A percentile compares a stretch with the other conserved stretches of the same genome.
These are phyloP conservation scores for Acrossocheilus fasciatus DNA, from an alignment of 2,797 vertebrate genomes.

Conservation along the genomic window DNA sequence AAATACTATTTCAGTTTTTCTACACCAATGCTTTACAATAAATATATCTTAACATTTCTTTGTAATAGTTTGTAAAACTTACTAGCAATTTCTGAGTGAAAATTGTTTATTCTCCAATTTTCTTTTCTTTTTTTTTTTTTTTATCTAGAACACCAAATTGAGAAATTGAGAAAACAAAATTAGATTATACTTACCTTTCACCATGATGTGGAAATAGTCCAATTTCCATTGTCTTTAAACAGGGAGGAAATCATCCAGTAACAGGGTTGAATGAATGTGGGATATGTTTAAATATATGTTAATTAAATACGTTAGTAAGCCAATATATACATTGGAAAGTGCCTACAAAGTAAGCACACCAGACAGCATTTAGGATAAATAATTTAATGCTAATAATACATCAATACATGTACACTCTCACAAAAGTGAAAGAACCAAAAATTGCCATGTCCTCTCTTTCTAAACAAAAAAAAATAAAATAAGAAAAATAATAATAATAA, in stretches of 20 bases:
- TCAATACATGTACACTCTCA: slow-evolving; percentile 68
- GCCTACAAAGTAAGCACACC: neutral
- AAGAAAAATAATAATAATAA: too few species aligned
- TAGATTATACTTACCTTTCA: neutral
- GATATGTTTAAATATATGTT: neutral
- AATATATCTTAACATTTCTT: too few species aligned
- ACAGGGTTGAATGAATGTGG: neutral
- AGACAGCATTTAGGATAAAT: slow-evolving; percentile 70
- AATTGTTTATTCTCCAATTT: too few species aligned
- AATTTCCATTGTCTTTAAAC: neutral
- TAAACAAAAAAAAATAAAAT: neutral
- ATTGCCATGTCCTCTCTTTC: slow-evolving; percentile 25
- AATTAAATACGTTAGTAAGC: neutral
- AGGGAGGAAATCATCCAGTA: neutral
- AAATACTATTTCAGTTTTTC: neutral
- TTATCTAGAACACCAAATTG: neutral
- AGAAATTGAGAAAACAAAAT: neutral
- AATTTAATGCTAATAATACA: slow-evolving; percentile 77
- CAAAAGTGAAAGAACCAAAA: slow-evolving; percentile 57
- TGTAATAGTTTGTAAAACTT: too few species aligned
- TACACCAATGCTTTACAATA: neutral
- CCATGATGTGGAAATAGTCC: neutral
- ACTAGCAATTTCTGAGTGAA: too few species aligned
- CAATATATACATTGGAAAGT: neutral
- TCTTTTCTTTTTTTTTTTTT: too few species aligned